These are phyloP conservation scores for Sus cebifrons DNA, from an alignment of 2,797 vertebrate genomes.

Conservation along the genomic window DNA sequence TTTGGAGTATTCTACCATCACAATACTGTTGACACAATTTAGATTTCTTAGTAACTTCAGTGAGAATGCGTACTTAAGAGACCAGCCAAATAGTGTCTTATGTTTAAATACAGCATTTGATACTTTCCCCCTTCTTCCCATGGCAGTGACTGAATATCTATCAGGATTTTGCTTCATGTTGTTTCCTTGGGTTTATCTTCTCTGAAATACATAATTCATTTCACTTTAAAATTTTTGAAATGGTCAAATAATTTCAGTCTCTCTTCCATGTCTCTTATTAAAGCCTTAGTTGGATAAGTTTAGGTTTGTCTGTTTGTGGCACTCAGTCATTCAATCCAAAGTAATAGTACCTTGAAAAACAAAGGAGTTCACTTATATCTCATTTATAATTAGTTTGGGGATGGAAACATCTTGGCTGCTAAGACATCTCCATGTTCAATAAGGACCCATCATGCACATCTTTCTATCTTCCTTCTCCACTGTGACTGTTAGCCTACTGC, in stretches of 20 bases:
- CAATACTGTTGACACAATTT: slow-evolving; percentile 35
- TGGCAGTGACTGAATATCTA: slow-evolving; percentile 41
- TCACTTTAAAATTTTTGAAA: slow-evolving; percentile 11
- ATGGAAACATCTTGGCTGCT: slow-evolving; percentile 1
- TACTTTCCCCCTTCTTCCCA: background rate
- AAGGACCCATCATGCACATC: background rate
- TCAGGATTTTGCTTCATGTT: background rate
- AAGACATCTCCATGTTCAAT: background rate
- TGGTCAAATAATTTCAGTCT: slow-evolving; percentile 11
- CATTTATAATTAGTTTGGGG: background rate
- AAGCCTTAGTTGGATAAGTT: background rate
- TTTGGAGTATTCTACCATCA: background rate
- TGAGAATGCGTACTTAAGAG: slow-evolving; percentile 23
- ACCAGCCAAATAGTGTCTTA: background rate
- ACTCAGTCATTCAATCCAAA: slow-evolving; percentile 1
- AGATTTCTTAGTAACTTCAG: slow-evolving; percentile 47
- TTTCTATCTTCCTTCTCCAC: background rate
- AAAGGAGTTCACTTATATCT: slow-evolving; percentile 35
- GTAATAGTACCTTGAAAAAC: background rate
- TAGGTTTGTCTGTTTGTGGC: background rate
- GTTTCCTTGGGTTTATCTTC: background rate
- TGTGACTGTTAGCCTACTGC: background rate
- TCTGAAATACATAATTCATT: background rate
- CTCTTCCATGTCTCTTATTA: background rate
- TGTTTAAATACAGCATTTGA: slow-evolving; percentile 38